Conservation (phyloP, 2,113 vertebrate genomes). For the Ramphastos sulfuratus region DNA sequence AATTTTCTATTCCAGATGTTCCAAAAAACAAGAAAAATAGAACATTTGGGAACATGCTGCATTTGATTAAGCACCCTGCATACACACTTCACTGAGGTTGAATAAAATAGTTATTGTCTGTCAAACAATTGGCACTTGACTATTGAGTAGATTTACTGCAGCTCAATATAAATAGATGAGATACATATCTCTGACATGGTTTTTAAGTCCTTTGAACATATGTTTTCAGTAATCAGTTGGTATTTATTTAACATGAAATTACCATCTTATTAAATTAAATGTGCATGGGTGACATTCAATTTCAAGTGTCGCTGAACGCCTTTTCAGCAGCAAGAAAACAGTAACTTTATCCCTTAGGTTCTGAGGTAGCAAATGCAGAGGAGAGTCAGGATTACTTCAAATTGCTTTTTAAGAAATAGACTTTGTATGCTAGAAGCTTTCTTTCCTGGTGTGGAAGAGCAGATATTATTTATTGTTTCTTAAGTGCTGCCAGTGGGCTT, state of each 20-base stretch:
- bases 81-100: constrained; percentile 26
- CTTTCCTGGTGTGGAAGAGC: background rate
- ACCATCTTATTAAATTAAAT: constrained; percentile 67
- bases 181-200: constrained; percentile 3
- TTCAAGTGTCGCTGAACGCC: background rate
- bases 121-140: constrained; percentile 63
- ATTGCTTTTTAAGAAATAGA: constrained; percentile 35
- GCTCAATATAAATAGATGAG: constrained; percentile 39
- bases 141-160: constrained; percentile 50
- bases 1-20: constrained; percentile 20
- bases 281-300: constrained; percentile 45
- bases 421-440: background rate
- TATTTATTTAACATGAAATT: constrained; percentile 71
- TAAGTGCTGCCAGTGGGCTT: background rate
- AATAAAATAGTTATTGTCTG: constrained; percentile 58
- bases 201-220: constrained; percentile 54
- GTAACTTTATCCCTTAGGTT: constrained; percentile 53
- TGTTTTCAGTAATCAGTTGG: constrained; percentile 59
- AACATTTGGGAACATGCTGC: constrained; percentile 34
- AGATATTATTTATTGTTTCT: constrained; percentile 44
- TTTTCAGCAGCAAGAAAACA: constrained; percentile 46
- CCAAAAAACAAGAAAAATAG: constrained; percentile 38
- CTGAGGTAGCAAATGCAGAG: constrained; percentile 11
- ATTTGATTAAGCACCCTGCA: constrained; percentile 36
- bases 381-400: constrained; percentile 53